Base-by-base conservation (phyloP, 2,113 vertebrate species). In the Chlamydotis undulata region DNA sequence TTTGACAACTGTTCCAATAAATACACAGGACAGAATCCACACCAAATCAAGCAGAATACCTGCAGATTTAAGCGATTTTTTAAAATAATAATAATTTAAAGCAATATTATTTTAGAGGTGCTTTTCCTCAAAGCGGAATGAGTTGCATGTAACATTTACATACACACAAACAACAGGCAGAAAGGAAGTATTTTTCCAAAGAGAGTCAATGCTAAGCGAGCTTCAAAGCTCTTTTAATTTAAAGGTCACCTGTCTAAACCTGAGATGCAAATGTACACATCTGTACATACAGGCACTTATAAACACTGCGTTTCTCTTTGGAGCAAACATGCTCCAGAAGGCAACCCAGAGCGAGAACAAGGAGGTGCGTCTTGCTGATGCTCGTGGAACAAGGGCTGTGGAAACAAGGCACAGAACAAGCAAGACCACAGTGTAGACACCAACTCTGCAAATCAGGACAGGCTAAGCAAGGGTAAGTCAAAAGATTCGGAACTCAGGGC, bases 1-100 rank as follows among this genome's bases (percentile, higher is more conserved):
- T 61, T 85, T 95, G 94, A 87, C 81, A 93, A 78, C n/a, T 70
- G 59, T 89, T 91, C 52, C 24, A 79, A 89, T 68, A 89, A 95
- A 94, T 23, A 88, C 0, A 64, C 28, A 87, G 39, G 25, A 74
- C 4, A 75, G 52, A 89, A 83, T 56, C 88, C 47, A 94, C 49
- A 91, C 26, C 56, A 86, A 80, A 68, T 4, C 47, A 69, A 47
- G 26, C 67, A 75, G 37, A 89, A 89, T 1, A 89, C 55, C 56
- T 84, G 47, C 65, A 94, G 64, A 83, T 15, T 60, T 70, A 37
- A 37, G 31, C 26, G 16, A 24, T 28, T 68, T 55, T 8, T 43
- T 6, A 16, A 43, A 33, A 41, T 28, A 90, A 31, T 47, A 91
- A 50, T 47, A 86, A 83, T 70, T 79, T 91, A 87, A 85, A 68